Conservation (phyloP, 2,797 vertebrate species). For the Microctenopoma stevenorrisi region DNA sequence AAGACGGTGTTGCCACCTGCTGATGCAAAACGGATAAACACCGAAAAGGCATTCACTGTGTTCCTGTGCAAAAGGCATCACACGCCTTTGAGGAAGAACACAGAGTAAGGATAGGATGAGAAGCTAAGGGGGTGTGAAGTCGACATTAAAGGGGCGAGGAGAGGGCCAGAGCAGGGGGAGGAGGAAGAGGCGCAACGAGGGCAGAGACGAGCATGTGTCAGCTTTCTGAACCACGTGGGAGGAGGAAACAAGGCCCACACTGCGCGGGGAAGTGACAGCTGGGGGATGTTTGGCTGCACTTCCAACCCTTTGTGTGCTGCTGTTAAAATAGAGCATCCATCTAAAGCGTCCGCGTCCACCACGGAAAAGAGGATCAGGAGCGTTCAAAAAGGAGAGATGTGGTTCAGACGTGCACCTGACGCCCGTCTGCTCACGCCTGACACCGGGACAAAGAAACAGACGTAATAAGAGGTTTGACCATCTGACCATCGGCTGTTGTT, state of each 20-base stretch:
- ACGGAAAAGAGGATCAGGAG: constrained; percentile 51
- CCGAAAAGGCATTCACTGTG: neutral
- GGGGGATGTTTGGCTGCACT: constrained; percentile 58
- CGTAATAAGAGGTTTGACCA: constrained; percentile 4
- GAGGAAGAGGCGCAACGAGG: neutral
- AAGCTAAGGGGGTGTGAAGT: neutral
- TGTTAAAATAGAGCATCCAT: constrained; percentile 39
- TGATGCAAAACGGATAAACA: neutral
- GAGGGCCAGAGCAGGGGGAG: neutral
- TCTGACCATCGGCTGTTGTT: no score
- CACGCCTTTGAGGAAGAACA: neutral
- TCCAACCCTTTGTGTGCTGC: constrained; percentile 54
- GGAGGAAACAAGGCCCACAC: constrained; percentile 53
- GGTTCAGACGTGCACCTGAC: neutral
- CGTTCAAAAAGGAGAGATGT: constrained; percentile 15
- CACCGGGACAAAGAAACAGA: constrained; percentile 30
- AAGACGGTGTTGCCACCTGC: neutral
- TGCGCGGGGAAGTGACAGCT: constrained; percentile 46
- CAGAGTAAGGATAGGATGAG: neutral
- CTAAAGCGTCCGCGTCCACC: constrained; percentile 31
- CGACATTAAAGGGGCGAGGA: neutral
- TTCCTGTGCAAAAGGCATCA: neutral
- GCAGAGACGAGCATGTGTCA: constrained; percentile 26
- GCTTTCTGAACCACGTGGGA: constrained; percentile 26
- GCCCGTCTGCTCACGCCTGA: constrained; percentile 13